Evolutionary conservation across 2,888 invertebrate species (phyloP), one percentile per base, ranked within the genome.

Genomic region (Chaetogeoica ovagalla): DNA sequence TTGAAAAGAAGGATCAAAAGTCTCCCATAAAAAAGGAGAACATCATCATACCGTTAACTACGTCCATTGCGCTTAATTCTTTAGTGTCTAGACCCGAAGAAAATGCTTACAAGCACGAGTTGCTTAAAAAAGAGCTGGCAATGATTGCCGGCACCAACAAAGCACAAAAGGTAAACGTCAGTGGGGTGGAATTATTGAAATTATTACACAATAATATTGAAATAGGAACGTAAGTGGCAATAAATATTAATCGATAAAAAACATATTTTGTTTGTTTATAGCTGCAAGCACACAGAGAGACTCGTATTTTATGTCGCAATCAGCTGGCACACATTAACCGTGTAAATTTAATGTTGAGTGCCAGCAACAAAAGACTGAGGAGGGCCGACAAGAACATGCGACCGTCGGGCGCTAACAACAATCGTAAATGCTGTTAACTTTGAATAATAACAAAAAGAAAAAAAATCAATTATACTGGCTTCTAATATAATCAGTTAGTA

Each of bases 391-490:
- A 88, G 84, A 88, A 88, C 85, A 87, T 87, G 84, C 85, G 88
- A 84, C 87, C 88, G 84, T 89, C 89, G 84, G 88, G 89, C 83
- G 89, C 88, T 84, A 90, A 89, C 86, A 90, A 90, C 86, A 90
- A 90, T 85, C 89, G 90, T 86, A 90, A 90, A 87, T 89, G 89
- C 87, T 89, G 84, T 82, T 84, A 84, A 82, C 65, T 82, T 19
- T 52, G 57, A 62, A 60, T 37, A 66, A 66, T 37, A 66, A n/a
- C n/a, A 62, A 66, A 39, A 66, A 62, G 57, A 39, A 66, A 65
- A 76, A 69, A 79, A 63, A 79, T n/a, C 39, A 70, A 79, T 62
- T 63, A 71, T 71, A 65, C 79, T 79, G 79, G 79, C 71, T 79
- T 70, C 63, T 63, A 79, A 71, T 71, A 71, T 79, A 79, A 79